These are phyloP conservation scores for Anhinga anhinga DNA, from an alignment of 2,113 vertebrate genomes.

Conservation along the genomic window DNA sequence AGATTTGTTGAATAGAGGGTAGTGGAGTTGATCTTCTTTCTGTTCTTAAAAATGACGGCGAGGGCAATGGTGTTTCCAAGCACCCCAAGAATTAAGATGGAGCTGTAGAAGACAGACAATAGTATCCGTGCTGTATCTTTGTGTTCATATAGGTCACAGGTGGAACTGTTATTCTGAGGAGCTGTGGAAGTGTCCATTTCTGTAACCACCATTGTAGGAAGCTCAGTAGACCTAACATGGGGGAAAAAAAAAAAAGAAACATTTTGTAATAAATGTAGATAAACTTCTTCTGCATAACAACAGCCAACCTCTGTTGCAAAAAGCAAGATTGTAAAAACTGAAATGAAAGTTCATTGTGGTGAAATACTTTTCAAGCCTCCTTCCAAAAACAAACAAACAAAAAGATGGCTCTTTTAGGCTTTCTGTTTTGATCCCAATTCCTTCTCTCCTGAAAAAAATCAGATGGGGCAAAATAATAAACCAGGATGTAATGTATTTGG, in stretches of 20 bases:
- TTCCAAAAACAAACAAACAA: background rate
- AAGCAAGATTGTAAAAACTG: background rate
- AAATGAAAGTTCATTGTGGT: slow-evolving; percentile 12
- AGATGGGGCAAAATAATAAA: background rate
- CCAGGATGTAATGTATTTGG: background rate
- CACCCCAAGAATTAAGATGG: slow-evolving; percentile 84
- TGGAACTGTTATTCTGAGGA: background rate
- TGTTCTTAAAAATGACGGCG: slow-evolving; percentile 86
- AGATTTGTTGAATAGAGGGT: slow-evolving; percentile 94
- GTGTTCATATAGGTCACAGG: slow-evolving; percentile 86
- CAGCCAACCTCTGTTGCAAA: background rate
- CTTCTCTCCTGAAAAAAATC: background rate
- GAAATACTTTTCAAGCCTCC: background rate
- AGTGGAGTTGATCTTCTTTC: slow-evolving; percentile 96
- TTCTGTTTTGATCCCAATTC: background rate
- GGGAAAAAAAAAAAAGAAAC: background rate
- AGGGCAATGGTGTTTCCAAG: slow-evolving; percentile 89
- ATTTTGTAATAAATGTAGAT: background rate
- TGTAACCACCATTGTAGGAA: background rate
- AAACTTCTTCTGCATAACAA: background rate
- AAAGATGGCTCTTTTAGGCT: background rate
- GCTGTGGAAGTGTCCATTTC: slow-evolving; percentile 35
- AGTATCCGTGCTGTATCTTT: slow-evolving; percentile 78
- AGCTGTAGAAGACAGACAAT: slow-evolving; percentile 83
- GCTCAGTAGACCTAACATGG: slow-evolving; percentile 33